Evolutionary conservation across 2,113 vertebrate genomes (phyloP).

Genomic region (Centropus unirufus): DNA sequence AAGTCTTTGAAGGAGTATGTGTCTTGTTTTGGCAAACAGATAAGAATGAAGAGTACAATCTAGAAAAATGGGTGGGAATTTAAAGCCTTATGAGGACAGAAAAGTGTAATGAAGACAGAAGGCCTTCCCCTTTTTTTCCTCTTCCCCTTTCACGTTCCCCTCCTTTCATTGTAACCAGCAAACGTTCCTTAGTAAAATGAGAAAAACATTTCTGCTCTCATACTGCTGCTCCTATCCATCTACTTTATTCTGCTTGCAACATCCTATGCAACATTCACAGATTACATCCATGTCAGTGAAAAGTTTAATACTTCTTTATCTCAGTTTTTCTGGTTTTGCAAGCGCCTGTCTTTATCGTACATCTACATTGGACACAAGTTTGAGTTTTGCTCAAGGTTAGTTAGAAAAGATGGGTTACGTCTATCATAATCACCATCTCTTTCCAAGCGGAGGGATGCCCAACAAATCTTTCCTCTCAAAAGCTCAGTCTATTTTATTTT

Average conservation of each 20-base stretch:
- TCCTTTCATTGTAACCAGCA: not conserved
- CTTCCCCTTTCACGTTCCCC: not conserved
- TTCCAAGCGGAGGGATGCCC: not conserved
- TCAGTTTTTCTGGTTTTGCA: not conserved
- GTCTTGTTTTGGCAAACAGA: not conserved
- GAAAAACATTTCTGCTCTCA: not conserved
- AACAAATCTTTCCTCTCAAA: not conserved
- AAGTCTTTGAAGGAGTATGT: not conserved
- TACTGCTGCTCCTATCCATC: not conserved
- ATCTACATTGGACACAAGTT: not conserved
- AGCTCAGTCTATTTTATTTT: not conserved
- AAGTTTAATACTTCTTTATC: not conserved
- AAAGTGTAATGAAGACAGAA: not conserved
- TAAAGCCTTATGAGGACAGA: not conserved
- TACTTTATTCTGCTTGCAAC: not conserved
- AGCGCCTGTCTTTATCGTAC: not conserved
- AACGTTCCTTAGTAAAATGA: not conserved
- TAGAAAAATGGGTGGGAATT: not conserved
- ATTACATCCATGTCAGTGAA: not conserved
- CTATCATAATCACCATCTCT: not conserved
- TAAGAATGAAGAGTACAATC: not conserved
- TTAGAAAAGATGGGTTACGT: not conserved
- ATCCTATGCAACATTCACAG: not conserved
- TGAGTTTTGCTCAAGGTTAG: not conserved
- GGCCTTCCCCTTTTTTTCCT: not conserved